Conservation (phyloP, 2,888 invertebrate species). For the Orthosia cruda region DNA sequence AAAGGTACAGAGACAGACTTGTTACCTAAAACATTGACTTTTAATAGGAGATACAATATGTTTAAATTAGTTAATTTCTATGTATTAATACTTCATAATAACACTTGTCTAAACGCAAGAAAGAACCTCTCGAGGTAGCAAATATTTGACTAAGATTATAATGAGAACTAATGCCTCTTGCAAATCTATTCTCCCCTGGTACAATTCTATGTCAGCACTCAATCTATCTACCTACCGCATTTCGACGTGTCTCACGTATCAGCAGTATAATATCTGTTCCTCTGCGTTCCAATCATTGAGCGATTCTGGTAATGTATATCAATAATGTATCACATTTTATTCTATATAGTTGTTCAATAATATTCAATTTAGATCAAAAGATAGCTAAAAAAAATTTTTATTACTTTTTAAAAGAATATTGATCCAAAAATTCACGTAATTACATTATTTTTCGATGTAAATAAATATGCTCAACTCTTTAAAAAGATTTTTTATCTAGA, state of each 20-base stretch:
- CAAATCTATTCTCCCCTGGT: neutral
- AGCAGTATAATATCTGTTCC: slow-evolving; percentile 13
- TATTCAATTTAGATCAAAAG: neutral
- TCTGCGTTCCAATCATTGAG: slow-evolving; percentile 31
- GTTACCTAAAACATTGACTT: too few species aligned
- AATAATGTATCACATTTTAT: neutral
- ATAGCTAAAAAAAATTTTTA: neutral
- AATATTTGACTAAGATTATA: slow-evolving; percentile 1
- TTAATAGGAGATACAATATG: too few species aligned
- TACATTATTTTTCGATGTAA: neutral
- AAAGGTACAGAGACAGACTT: too few species aligned
- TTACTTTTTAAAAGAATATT: neutral
- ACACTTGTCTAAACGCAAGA: too few species aligned
- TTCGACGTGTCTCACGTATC: slow-evolving; percentile 13
- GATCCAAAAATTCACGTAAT: neutral
- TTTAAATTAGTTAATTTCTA: too few species aligned
- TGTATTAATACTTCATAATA: too few species aligned
- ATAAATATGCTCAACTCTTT: neutral
- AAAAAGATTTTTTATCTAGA: slow-evolving; percentile 12
- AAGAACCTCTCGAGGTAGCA: neutral
- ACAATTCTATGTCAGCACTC: slow-evolving; percentile 3
- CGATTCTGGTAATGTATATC: slow-evolving; percentile 17
- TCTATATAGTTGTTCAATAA: neutral
- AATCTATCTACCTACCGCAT: slow-evolving; percentile 14
- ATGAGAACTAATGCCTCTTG: neutral